Evolutionary conservation across 2,888 invertebrate species (phyloP).

Genomic region (Agriopis leucophaearia): DNA sequence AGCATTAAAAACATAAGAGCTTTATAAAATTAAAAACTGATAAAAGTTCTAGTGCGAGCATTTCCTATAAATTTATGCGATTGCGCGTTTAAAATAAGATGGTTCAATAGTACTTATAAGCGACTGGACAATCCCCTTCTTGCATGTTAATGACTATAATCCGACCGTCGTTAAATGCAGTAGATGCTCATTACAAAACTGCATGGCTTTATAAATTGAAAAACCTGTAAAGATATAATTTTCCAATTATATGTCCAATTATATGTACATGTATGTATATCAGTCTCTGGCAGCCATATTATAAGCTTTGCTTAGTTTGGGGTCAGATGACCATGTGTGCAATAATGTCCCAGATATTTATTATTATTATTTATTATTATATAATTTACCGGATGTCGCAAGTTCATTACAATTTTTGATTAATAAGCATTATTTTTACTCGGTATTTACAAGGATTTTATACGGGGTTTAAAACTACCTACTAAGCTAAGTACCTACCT

Average conservation of each 20-base stretch:
- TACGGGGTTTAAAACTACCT: background rate
- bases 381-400: conserved; percentile 35
- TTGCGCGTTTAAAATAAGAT: conserved; percentile 15
- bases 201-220: conserved; percentile 41
- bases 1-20: background rate
- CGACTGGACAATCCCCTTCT: conserved; percentile 21
- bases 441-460: conserved; percentile 14
- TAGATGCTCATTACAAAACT: conserved; percentile 39
- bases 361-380: no score
- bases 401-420: conserved; percentile 13
- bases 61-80: conserved; percentile 7
- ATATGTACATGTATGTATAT: no score
- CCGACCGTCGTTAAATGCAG: conserved; percentile 36
- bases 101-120: conserved; percentile 27
- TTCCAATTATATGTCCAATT: conserved; percentile 41
- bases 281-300: no score
- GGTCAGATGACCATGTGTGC: no score
- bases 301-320: no score
- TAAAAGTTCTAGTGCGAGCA: background rate
- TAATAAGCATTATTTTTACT: conserved; percentile 3
- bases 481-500: no score
- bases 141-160: conserved; percentile 41
- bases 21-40: background rate
- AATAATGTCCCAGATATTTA: no score
- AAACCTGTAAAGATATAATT: conserved; percentile 42